Conservation (phyloP, 2,888 invertebrate species). For the Metopia argyrocephala region DNA sequence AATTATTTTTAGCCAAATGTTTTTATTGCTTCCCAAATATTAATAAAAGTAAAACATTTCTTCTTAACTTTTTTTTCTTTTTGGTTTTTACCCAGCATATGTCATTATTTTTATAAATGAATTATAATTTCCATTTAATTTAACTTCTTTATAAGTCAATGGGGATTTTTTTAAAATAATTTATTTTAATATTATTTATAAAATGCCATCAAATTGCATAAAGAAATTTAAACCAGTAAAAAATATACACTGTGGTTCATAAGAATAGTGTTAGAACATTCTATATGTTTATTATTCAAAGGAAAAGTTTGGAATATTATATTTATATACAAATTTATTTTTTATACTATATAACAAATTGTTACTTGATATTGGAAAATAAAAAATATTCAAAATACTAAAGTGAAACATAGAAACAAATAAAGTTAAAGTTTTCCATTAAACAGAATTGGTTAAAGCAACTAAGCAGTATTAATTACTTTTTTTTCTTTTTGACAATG, state of each 20-base stretch:
- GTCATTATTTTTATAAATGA: too few relatives aligned
- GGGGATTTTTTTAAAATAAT: not conserved
- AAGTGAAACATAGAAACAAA: too few relatives aligned
- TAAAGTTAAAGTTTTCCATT: too few relatives aligned
- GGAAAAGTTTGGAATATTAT: too few relatives aligned
- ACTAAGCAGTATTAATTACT: slow-evolving; percentile 20
- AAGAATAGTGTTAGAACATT: too few relatives aligned
- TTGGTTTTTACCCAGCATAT: too few relatives aligned
- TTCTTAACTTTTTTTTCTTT: not conserved
- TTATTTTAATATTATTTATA: not conserved
- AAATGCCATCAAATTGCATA: not conserved
- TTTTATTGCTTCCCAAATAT: not conserved
- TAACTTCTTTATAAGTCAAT: not conserved
- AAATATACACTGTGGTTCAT: too few relatives aligned
- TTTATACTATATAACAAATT: too few relatives aligned
- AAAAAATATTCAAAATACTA: too few relatives aligned
- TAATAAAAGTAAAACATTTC: not conserved
- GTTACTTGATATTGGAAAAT: too few relatives aligned
- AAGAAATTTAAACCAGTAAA: not conserved
- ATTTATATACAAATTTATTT: too few relatives aligned
- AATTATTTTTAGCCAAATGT: not conserved
- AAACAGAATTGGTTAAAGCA: slow-evolving; percentile 42
- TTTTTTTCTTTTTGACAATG: not conserved
- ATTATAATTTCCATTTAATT: not conserved
- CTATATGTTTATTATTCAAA: too few relatives aligned